Base-by-base conservation (phyloP, 2,888 invertebrate species). In the Priapulus caudatus region DNA sequence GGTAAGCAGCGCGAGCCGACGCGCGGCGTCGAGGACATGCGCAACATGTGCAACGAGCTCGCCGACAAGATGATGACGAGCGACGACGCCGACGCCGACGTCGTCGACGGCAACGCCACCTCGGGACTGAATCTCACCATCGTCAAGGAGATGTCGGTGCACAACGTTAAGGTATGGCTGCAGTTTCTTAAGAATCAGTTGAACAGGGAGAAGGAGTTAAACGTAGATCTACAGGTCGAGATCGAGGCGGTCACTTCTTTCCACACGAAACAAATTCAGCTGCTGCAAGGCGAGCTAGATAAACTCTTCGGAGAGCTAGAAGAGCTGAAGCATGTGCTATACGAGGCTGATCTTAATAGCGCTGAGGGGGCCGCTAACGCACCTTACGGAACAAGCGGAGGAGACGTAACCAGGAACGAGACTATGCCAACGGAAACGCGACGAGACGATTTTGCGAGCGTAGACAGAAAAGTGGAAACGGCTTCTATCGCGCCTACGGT, bases 251-350 rank as follows among this genome's bases (percentile, higher is more conserved):
- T n/a, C 33, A 33, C 33, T 10, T 10, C 10, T 33, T 33, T 10
- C 33, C 33, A 33, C 33, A n/a, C 10, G n/a, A n/a, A 33, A 33
- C 33, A 33, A 33, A 33, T 33, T 33, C 33, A 33, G 33, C n/a
- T 10, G 10, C n/a, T 33, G n/a, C 10, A 33, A n/a, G 33, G n/a
- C n/a, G 33, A 10, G 33, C 10, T 33, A 33, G 10, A n/a, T 33
- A 33, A 33, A 33, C n/a, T 33, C 10, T n/a, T 10, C n/a, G n/a
- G n/a, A 10, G 33, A 33, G n/a, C 10, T 33, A 10, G 10, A n/a
- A 33, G 33, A 33, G n/a, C 33, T 33, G 33, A 10, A 33, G n/a
- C n/a, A n/a, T n/a, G n/a, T n/a, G n/a, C n/a, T n/a, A n/a, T n/a
- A n/a, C n/a, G n/a, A n/a, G n/a, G n/a, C n/a, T n/a, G n/a, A n/a